Evolutionary conservation across 2,888 invertebrate species (phyloP), one percentile per base, ranked within the genome.

Genomic region (Zelleria hepariella): DNA sequence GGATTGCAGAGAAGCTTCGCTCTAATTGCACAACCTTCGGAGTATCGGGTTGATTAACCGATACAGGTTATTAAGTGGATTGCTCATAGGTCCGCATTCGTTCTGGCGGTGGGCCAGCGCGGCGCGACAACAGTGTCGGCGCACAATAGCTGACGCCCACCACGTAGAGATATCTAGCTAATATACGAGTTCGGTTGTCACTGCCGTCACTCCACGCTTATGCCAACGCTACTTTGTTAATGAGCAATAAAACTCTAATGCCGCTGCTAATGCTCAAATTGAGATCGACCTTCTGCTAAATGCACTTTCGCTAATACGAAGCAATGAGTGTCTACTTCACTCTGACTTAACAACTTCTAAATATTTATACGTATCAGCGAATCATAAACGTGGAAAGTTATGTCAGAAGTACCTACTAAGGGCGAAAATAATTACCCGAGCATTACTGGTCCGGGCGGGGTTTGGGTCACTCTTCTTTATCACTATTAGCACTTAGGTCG

Each of bases 21-120:
- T 74, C 67, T 73, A 72, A 77, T 78, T 77, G 71, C 72, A 63
- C 75, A 82, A 78, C 78, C 77, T 78, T 77, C 71, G 61, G 62
- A 62, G 73, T 68, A 78, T 79, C 69, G 82, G 78, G 84, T 85
- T 86, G 83, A 86, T 86, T 82, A 85, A 83, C 84, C 85, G 82
- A 80, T 80, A 77, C 77, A 78, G 74, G 76, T 80, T 83, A 82
- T 85, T 80, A 82, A 58, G 78, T 67, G 78, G 73, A 78, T 84
- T 79, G 83, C 80, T 83, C 79, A 80, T 77, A 79, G 80, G 74
- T 74, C 76, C 75, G 71, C 72, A 78, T 82, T 82, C 74, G 80
- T 73, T 71, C 76, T 86, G 86, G 86, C 85, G 64, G 10, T 2
- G 42, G 59, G 78, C 86, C 86, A 87, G 75, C 60, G 61, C 69